phyloP scores from a whole-genome alignment of 2,888 invertebrate genomes.

The Dicycla oo region DNA sequence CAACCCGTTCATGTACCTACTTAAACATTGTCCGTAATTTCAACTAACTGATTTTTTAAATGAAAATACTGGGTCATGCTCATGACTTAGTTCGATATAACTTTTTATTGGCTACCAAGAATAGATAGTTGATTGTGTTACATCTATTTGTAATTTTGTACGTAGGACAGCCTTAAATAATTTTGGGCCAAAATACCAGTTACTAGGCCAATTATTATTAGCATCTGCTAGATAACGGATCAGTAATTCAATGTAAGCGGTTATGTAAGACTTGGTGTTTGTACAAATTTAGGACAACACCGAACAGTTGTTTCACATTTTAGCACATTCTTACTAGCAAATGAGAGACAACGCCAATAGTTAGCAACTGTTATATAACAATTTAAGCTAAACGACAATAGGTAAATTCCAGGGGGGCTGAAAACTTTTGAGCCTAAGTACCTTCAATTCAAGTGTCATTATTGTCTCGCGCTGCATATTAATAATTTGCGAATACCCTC shows the following conservation, averaged over 20 bases:
- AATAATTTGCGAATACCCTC: too few relatives aligned
- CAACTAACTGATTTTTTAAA: constrained; percentile 58
- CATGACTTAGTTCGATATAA: constrained; percentile 66
- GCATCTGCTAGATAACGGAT: neutral
- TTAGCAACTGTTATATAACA: constrained; percentile 49
- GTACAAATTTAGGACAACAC: constrained; percentile 14
- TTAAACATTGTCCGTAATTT: constrained; percentile 68
- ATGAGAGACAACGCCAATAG: constrained; percentile 41
- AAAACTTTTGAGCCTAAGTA: too few relatives aligned
- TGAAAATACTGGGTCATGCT: constrained; percentile 66
- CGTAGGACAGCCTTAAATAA: neutral
- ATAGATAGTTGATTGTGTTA: constrained; percentile 17
- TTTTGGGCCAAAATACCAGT: neutral
- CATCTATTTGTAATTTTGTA: constrained; percentile 23
- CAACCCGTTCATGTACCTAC: constrained; percentile 64
- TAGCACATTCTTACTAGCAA: constrained; percentile 33
- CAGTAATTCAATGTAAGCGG: constrained; percentile 3
- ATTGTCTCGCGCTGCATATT: too few relatives aligned
- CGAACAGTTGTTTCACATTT: constrained; percentile 31
- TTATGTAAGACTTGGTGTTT: constrained; percentile 19
- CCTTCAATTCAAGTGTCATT: too few relatives aligned
- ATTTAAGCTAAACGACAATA: constrained; percentile 19
- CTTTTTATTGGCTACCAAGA: constrained; percentile 34
- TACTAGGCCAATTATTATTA: constrained; percentile 6
- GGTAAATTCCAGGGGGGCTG: too few relatives aligned